A percentile compares a stretch with the other conserved stretches of the same genome.
These are phyloP conservation scores for Drosophila eohydei DNA, from an alignment of 2,888 invertebrate species.

Conservation along the genomic window DNA sequence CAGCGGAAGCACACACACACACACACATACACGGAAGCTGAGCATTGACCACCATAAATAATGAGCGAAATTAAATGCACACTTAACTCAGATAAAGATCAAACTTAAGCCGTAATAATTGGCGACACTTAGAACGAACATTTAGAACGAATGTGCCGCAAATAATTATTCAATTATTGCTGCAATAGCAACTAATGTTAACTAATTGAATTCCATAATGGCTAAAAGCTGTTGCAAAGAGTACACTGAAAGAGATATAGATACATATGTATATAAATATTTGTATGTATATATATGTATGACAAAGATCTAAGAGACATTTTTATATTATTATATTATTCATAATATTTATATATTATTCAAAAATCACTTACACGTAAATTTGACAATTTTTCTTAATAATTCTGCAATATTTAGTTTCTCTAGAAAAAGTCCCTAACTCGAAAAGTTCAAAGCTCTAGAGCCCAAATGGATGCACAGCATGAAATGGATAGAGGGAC, in stretches of 20 bases:
- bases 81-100: constrained; percentile 76
- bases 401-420: too few species aligned
- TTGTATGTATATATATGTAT: too few species aligned
- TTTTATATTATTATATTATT: not conserved
- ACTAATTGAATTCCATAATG: constrained; percentile 16
- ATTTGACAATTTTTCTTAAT: too few species aligned
- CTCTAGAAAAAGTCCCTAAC: too few species aligned
- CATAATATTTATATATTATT: too few species aligned
- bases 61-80: constrained; percentile 72
- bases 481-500: too few species aligned
- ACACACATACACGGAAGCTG: constrained; percentile 42
- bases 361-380: too few species aligned
- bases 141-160: constrained; percentile 46
- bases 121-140: constrained; percentile 49
- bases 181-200: constrained; percentile 8
- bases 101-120: constrained; percentile 67
- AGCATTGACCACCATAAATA: constrained; percentile 63
- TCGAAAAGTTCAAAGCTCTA: too few species aligned
- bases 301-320: not conserved
- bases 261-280: not conserved
- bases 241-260: not conserved
- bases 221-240: not conserved
- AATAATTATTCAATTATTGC: constrained; percentile 39
- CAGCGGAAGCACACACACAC: constrained; percentile 52
- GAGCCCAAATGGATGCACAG: too few species aligned